Conservation (phyloP, 2,797 vertebrate species). For the Meda fulgida region DNA sequence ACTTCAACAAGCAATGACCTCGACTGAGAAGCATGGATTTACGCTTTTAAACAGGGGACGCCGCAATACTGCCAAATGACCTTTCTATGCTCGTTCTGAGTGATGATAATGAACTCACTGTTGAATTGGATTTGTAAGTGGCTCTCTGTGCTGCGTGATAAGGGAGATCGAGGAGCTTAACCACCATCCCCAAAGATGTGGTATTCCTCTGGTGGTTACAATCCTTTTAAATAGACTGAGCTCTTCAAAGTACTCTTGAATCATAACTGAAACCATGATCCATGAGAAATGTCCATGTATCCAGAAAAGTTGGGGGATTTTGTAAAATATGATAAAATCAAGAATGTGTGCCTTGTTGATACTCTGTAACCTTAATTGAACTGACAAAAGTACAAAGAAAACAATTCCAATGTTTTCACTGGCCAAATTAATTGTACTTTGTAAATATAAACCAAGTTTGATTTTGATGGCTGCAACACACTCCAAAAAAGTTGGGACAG, state of each 20-base stretch:
- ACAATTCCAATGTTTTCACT: too few species aligned
- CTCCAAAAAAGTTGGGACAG: too few species aligned
- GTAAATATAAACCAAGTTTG: too few species aligned
- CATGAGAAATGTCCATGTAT: neutral
- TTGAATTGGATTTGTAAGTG: slow-evolving; percentile 24
- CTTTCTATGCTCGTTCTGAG: neutral
- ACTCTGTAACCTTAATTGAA: too few species aligned
- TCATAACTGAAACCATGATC: neutral
- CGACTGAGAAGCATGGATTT: neutral
- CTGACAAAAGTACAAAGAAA: too few species aligned
- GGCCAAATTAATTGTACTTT: too few species aligned
- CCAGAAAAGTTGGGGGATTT: neutral
- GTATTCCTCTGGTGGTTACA: slow-evolving; percentile 5
- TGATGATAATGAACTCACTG: neutral
- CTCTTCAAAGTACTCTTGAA: neutral
- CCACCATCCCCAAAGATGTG: neutral
- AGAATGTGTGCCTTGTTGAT: too few species aligned
- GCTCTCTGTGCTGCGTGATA: neutral
- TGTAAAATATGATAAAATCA: too few species aligned
- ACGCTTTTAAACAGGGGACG: neutral
- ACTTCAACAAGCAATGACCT: neutral
- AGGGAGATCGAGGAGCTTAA: neutral
- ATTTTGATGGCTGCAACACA: too few species aligned
- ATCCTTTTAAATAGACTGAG: neutral
- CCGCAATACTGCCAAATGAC: neutral